Evolutionary conservation across 2,888 invertebrate genomes (phyloP).

Genomic region (Amblyjoppa proteus): DNA sequence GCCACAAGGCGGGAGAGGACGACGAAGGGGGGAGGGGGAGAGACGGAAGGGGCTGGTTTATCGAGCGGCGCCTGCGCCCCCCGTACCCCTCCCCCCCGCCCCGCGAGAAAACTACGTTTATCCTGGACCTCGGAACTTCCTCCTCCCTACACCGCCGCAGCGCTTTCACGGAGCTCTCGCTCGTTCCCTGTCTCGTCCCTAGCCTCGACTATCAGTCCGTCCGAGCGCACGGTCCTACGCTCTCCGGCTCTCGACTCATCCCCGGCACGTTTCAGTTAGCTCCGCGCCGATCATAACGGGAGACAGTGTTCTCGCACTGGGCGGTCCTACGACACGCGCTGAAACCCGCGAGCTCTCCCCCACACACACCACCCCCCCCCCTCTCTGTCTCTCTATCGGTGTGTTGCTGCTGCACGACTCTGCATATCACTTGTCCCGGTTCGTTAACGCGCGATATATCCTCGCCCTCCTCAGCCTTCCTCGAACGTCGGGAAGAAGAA

Average conservation of each 20-base stretch:
- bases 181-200: constrained; percentile 33
- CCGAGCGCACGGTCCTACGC: constrained; percentile 41
- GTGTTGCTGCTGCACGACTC: not conserved
- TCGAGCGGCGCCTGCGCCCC: constrained; percentile 80
- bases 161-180: constrained; percentile 33
- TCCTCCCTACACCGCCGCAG: not conserved
- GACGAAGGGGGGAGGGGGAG: constrained; percentile 33
- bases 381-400: not conserved
- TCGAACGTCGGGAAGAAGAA: not conserved
- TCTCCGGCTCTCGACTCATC: constrained; percentile 51
- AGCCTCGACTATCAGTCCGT: constrained; percentile 43
- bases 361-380: too few species aligned
- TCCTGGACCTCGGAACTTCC: constrained; percentile 78
- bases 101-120: constrained; percentile 48
- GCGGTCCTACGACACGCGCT: constrained; percentile 60
- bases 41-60: constrained; percentile 73
- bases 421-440: constrained; percentile 10
- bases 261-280: constrained; percentile 64
- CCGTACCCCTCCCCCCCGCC: not conserved
- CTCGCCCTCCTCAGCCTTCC: not conserved
- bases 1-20: constrained; percentile 23
- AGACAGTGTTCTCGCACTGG: constrained; percentile 54
- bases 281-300: constrained; percentile 61
- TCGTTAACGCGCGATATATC: constrained; percentile 9
- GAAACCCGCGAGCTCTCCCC: constrained; percentile 5